These are phyloP conservation scores for Halocynthia roretzi DNA, from an alignment of 23 tunicate genomes.

Conservation along the genomic window DNA sequence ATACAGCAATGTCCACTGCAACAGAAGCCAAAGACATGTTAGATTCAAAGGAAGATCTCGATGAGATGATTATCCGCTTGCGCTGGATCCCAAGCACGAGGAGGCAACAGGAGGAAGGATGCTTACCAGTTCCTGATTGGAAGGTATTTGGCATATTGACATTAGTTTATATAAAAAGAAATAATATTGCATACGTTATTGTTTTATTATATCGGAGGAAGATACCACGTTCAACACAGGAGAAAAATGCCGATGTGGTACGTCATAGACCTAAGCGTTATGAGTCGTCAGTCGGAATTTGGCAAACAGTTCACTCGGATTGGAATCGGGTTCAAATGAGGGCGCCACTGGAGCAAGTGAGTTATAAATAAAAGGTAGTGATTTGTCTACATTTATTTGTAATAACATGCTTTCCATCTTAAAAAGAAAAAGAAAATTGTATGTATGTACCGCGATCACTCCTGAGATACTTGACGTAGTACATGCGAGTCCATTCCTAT, in stretches of 20 bases:
- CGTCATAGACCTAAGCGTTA: conserved; percentile 35
- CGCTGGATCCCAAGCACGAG: conserved; percentile 47
- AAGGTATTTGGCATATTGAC: background rate
- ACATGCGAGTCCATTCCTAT: no score
- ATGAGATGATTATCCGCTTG: conserved; percentile 24
- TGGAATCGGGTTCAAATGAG: conserved; percentile 57
- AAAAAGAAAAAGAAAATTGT: no score
- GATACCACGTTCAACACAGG: conserved; percentile 43
- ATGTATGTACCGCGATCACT: no score
- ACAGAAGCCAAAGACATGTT: background rate
- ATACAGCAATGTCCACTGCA: background rate
- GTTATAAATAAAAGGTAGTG: background rate
- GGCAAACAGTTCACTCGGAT: conserved; percentile 53
- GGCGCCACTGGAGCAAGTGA: conserved; percentile 1
- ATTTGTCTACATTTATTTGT: no score
- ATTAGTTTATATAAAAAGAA: background rate
- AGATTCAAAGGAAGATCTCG: conserved; percentile 17
- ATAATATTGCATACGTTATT: background rate
- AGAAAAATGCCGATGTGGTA: conserved; percentile 66
- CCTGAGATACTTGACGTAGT: no score
- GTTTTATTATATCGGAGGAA: background rate
- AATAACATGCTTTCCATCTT: no score
- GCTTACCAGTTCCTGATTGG: conserved; percentile 37
- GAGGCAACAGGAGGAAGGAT: conserved; percentile 26
- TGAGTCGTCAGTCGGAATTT: conserved; percentile 24